A percentile compares a stretch with the other conserved stretches of the same genome.
phyloP scores from a whole-genome alignment of 2,113 vertebrate species.

The Python bivittatus region DNA sequence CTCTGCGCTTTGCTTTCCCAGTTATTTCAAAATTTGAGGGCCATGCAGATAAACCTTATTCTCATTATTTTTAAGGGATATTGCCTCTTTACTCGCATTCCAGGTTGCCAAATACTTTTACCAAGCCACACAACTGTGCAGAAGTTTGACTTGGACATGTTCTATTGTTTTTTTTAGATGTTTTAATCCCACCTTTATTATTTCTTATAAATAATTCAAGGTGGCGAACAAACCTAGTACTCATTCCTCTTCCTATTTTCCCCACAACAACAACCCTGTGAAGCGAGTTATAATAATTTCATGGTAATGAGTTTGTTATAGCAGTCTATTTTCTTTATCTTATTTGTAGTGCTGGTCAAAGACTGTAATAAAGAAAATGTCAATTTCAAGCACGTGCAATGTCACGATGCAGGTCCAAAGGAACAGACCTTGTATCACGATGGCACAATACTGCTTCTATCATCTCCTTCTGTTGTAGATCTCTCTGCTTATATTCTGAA shows the following conservation, averaged over 20 bases:
- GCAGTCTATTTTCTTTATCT: not conserved
- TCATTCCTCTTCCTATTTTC: too few relatives aligned
- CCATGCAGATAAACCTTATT: not conserved
- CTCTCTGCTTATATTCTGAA: not conserved
- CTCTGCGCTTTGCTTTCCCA: not conserved
- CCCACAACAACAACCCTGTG: too few relatives aligned
- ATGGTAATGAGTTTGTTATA: not conserved
- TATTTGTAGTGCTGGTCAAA: not conserved
- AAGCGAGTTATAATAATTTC: not conserved
- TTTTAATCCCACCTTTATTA: too few relatives aligned
- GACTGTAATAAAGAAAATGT: not conserved
- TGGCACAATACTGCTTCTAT: too few relatives aligned
- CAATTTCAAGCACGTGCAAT: not conserved
- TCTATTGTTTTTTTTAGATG: not conserved
- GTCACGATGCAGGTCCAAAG: not conserved
- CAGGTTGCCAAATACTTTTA: not conserved
- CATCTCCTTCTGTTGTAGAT: not conserved
- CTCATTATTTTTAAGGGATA: not conserved
- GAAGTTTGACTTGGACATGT: not conserved
- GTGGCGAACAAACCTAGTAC: too few relatives aligned
- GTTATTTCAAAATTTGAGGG: not conserved
- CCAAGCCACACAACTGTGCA: too few relatives aligned
- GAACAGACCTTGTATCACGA: not conserved
- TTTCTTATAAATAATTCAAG: too few relatives aligned
- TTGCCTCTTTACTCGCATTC: not conserved